Percentiles rank a stretch among this genome's conserved stretches.
phyloP scores from a whole-genome alignment of 2,797 vertebrate species.

The Enteromius viviparus region DNA sequence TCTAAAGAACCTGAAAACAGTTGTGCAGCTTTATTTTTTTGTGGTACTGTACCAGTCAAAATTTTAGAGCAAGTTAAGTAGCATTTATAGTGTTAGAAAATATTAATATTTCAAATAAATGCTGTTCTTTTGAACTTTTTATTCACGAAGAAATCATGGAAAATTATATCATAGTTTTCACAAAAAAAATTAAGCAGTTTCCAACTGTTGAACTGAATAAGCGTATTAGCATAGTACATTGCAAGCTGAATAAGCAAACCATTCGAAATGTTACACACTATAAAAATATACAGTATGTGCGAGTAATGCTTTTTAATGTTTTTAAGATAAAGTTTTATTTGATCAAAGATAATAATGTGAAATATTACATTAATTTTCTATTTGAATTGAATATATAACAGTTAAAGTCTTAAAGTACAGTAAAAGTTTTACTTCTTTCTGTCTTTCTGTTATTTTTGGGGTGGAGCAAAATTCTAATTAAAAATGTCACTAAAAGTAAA shows the following conservation, averaged over 20 bases:
- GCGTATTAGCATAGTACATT: background rate
- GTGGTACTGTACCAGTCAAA: no score
- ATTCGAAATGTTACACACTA: background rate
- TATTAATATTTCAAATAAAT: background rate
- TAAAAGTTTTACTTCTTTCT: no score
- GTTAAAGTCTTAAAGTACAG: no score
- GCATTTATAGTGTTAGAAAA: background rate
- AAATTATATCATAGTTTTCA: no score
- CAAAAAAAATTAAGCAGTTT: no score
- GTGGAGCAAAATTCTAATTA: no score
- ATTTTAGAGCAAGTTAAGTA: background rate
- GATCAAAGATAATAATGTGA: background rate
- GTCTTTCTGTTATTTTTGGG: no score
- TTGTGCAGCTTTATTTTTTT: background rate
- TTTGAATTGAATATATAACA: background rate
- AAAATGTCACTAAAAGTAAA: background rate
- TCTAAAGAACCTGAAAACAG: background rate
- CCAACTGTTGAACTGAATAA: no score
- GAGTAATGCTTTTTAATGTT: background rate
- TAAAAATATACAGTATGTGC: background rate
- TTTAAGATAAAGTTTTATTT: background rate
- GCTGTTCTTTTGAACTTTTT: background rate
- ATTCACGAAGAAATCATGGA: background rate
- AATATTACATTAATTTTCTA: background rate
- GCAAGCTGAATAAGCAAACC: background rate